Conservation (phyloP, 2,797 vertebrate genomes). For the Microcaecilia unicolor region DNA sequence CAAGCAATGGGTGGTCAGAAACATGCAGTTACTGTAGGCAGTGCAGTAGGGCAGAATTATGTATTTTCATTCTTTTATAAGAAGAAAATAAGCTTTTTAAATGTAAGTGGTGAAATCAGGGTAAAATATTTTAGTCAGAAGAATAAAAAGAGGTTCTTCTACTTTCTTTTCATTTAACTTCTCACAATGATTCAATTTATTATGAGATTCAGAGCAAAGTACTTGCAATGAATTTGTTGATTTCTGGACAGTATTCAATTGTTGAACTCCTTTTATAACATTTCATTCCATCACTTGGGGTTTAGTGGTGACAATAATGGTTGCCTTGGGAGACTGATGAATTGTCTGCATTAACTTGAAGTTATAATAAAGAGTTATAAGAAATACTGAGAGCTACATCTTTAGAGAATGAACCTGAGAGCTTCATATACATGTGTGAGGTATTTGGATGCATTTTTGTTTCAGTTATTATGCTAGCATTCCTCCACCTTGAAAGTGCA, state of each 20-base stretch:
- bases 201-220: not conserved
- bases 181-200: conserved; percentile 1
- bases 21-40: no score
- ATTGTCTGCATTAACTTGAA: not conserved
- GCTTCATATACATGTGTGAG: no score
- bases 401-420: no score
- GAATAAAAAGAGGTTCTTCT: conserved; percentile 4
- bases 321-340: not conserved
- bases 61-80: not conserved
- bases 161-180: no score
- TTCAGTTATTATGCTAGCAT: no score
- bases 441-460: no score
- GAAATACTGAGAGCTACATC: no score
- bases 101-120: not conserved
- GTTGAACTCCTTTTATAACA: not conserved
- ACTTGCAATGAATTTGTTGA: not conserved
- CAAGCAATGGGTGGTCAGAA: no score
- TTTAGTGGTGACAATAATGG: not conserved
- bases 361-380: not conserved
- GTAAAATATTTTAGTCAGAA: conserved; percentile 2
- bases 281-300: not conserved
- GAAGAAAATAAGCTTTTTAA: conserved; percentile 1
- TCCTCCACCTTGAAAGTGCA: no score
- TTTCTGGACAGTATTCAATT: not conserved
- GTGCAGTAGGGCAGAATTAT: conserved; percentile 1